Evolutionary conservation across 2,797 vertebrate genomes (phyloP).

Genomic region (Pampus argenteus): DNA sequence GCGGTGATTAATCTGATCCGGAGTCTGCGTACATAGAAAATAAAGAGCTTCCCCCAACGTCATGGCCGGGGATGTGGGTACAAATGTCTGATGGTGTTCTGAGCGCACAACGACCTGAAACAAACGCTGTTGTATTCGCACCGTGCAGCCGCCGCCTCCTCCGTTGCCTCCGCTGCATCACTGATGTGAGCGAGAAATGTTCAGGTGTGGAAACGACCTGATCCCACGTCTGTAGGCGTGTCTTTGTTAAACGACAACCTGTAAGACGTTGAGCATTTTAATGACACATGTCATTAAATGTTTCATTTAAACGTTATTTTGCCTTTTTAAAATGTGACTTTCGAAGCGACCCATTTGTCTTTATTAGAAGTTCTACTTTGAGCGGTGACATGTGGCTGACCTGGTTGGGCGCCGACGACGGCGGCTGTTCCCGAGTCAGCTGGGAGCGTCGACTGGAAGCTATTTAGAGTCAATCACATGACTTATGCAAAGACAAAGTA

Average conservation of each 20-base stretch:
- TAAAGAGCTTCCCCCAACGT: constrained; percentile 30
- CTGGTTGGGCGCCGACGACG: constrained; percentile 21
- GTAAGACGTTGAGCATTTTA: background rate
- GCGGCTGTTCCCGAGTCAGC: constrained; percentile 13
- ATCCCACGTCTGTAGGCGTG: constrained; percentile 7
- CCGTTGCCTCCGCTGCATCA: background rate
- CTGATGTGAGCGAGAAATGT: constrained; percentile 4
- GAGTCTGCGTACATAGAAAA: background rate
- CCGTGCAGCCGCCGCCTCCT: constrained; percentile 18
- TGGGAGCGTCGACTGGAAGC: constrained; percentile 15
- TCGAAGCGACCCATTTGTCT: constrained; percentile 18
- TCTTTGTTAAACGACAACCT: background rate
- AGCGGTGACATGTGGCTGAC: constrained; percentile 31
- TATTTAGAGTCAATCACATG: constrained; percentile 14
- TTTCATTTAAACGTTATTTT: background rate
- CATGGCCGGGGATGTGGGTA: constrained; percentile 38
- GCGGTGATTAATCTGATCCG: constrained; percentile 66
- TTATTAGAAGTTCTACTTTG: constrained; percentile 29
- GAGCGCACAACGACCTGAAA: constrained; percentile 24
- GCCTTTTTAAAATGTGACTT: background rate
- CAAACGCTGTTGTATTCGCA: constrained; percentile 10
- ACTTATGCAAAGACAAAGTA: constrained; percentile 23
- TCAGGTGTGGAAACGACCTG: background rate
- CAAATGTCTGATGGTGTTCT: constrained; percentile 18
- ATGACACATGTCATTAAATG: too few species aligned